phyloP scores from a whole-genome alignment of 2,113 vertebrate genomes.

The Toxotes jaculatrix region DNA sequence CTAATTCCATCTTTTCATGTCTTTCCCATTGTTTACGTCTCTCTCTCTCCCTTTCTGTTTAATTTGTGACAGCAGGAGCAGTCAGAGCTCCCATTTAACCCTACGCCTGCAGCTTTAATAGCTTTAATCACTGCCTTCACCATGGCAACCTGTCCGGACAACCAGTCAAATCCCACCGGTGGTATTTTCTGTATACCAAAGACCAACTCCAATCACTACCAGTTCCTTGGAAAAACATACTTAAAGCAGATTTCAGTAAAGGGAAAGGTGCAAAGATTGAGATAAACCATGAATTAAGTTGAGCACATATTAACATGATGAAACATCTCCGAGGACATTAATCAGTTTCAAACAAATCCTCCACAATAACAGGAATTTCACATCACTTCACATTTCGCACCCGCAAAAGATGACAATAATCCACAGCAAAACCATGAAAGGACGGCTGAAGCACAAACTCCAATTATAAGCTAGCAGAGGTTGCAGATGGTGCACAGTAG shows the following conservation, averaged over 20 bases:
- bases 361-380: constrained; percentile 35
- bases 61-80: constrained; percentile 73
- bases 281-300: constrained; percentile 21
- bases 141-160: constrained; percentile 77
- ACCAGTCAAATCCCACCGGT: constrained; percentile 64
- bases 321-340: constrained; percentile 28
- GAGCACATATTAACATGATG: constrained; percentile 11
- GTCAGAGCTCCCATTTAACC: constrained; percentile 73
- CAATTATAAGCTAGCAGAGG: constrained; percentile 12
- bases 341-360: constrained; percentile 44
- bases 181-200: constrained; percentile 59
- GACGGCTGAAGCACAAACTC: not conserved
- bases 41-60: constrained; percentile 52
- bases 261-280: constrained; percentile 13
- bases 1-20: constrained; percentile 55
- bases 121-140: constrained; percentile 78
- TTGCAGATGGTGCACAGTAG: not conserved
- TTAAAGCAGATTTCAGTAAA: constrained; percentile 6
- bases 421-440: constrained; percentile 22
- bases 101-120: constrained; percentile 76
- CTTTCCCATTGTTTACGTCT: constrained; percentile 33
- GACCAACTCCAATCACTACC: constrained; percentile 17
- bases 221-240: constrained; percentile 17
- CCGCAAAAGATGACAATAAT: constrained; percentile 37
- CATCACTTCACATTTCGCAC: constrained; percentile 23